Percentiles rank a stretch among this genome's conserved stretches.
These are phyloP conservation scores for Aepyceros melampus DNA, from an alignment of 2,113 vertebrate genomes.

Conservation along the genomic window DNA sequence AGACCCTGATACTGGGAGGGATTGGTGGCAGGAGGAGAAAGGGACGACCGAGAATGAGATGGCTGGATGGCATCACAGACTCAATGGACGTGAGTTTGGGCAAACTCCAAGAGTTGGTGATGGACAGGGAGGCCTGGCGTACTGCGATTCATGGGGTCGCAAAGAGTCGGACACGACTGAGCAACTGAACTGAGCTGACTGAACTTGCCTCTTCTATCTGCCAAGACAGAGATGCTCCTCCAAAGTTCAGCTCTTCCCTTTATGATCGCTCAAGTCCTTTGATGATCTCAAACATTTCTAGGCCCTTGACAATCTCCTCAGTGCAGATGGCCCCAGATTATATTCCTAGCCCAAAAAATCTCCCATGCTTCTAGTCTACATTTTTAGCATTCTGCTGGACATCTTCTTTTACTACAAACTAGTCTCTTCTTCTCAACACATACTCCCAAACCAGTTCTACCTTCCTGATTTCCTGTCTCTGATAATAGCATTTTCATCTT, in stretches of 20 bases:
- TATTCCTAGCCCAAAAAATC: neutral
- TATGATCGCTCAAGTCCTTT: neutral
- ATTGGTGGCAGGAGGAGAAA: too few species aligned
- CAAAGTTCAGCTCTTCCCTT: neutral
- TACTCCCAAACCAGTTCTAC: neutral
- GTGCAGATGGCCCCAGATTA: neutral
- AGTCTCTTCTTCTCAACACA: neutral
- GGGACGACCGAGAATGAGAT: too few species aligned
- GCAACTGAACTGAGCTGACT: too few species aligned
- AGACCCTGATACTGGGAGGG: too few species aligned
- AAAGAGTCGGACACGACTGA: too few species aligned
- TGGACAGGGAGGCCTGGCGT: too few species aligned
- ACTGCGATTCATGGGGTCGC: too few species aligned
- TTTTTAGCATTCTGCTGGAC: neutral
- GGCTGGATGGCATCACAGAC: too few species aligned
- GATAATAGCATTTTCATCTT: neutral
- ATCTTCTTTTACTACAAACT: neutral
- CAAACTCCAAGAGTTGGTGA: too few species aligned
- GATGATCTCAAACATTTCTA: neutral
- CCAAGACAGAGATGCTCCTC: neutral
- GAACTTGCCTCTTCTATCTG: neutral
- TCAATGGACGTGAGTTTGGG: too few species aligned
- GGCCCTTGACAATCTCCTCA: neutral
- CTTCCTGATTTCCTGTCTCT: neutral
- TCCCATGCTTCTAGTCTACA: neutral